Base-by-base conservation (phyloP, 1,140 invertebrate genomes). In the Pectinophora gossypiella region DNA sequence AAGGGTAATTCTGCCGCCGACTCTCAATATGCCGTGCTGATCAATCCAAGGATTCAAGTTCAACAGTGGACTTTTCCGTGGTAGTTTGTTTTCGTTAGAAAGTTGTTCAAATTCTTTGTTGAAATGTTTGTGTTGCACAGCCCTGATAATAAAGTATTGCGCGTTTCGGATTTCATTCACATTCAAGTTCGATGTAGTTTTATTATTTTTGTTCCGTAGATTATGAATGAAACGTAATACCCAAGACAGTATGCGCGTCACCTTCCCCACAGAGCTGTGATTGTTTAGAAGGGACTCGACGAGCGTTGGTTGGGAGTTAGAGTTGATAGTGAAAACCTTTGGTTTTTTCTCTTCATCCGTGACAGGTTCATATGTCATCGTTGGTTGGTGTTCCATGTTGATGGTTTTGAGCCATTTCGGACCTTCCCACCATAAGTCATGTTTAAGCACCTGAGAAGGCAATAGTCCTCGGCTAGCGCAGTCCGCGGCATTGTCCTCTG, bases 401-500 rank as follows among this genome's bases (percentile, higher is more conserved):
- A 5, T 18, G 16, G 42, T 44, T 5, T 13, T 13, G 16, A 44
- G 19, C 42, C 42, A 44, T 7, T 5, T 9, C 2, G 42, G 42
- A 13, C 42, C 42, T 16, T 16, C 2, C 42, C 42, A 44, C 42
- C 42, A 44, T n/a, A 44, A 16, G 3, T 44, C 19, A 7, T 44
- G 13, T 5, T 44, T n/a, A n/a, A n/a, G 15, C 16, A 44, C 13
- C 5, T 44, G 42, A 16, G 13, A 16, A 5, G 42, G 15, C 6
- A 5, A 5, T 5, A 44, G 3, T n/a, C 42, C 42, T n/a, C 42
- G 3, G 19, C 42, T 44, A 5, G 42, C 42, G 5, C 15, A 16
- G 56, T 75, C 72, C 5, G 72, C 72, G 9, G 62, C 63, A 53
- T 72, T 77, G n/a, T 55, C 20, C 21, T 54, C 43, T 9, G 59